phyloP scores from a whole-genome alignment of 2,888 invertebrate species.

The Phytoseiulus persimilis region DNA sequence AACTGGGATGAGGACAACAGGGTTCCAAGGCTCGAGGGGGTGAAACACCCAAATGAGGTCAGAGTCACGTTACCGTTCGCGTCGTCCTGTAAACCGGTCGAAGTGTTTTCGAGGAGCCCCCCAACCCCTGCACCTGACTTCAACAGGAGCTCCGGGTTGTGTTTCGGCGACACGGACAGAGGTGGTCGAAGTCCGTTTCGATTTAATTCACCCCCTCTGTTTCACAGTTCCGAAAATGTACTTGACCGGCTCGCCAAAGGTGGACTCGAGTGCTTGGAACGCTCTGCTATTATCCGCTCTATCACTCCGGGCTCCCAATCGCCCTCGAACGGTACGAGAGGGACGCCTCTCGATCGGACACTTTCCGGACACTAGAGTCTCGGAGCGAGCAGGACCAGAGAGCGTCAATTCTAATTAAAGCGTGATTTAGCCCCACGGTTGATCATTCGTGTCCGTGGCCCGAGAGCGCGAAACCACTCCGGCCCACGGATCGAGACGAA shows the following conservation, averaged over 20 bases:
- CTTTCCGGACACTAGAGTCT: no score
- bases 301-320: not conserved
- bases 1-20: no score
- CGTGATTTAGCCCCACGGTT: no score
- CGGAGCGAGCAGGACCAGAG: no score
- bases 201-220: not conserved
- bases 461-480: no score
- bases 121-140: not conserved
- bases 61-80: not conserved
- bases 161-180: not conserved
- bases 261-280: not conserved
- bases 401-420: no score
- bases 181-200: not conserved
- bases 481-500: not conserved
- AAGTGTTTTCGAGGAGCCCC: not conserved
- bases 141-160: not conserved
- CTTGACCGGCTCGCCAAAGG: not conserved
- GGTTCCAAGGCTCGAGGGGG: no score
- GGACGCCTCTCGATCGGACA: no score
- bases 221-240: not conserved
- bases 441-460: no score
- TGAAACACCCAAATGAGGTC: not conserved
- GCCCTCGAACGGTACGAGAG: not conserved
- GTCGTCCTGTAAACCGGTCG: not conserved
- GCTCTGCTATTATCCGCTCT: not conserved